Conservation (phyloP, 2,888 invertebrate species). For the Acrocera orbiculus region DNA sequence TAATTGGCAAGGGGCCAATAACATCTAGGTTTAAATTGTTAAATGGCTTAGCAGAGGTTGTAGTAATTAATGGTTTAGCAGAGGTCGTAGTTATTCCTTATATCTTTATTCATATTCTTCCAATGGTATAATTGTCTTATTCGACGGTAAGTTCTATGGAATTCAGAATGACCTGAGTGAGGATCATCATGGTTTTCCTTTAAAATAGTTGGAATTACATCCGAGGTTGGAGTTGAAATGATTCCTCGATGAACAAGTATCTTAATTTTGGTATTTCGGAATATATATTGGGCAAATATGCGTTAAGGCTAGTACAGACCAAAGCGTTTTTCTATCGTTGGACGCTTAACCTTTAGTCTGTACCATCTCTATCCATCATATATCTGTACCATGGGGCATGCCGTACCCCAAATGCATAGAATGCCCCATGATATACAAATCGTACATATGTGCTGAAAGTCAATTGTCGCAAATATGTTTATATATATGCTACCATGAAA, state of each 20-base stretch:
- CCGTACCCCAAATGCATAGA: too few relatives aligned
- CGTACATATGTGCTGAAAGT: too few relatives aligned
- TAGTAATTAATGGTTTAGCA: constrained; percentile 2
- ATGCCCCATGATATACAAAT: too few relatives aligned
- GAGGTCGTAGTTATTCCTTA: constrained; percentile 4
- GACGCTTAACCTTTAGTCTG: too few relatives aligned
- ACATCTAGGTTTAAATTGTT: constrained; percentile 2
- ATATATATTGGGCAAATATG: constrained; percentile 9
- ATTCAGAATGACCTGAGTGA: constrained; percentile 7
- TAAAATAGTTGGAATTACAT: constrained; percentile 5
- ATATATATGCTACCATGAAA: too few relatives aligned
- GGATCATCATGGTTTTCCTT: background rate
- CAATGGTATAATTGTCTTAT: constrained; percentile 8
- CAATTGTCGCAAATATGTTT: too few relatives aligned
- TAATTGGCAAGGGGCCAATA: constrained; percentile 4
- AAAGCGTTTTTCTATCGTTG: too few relatives aligned
- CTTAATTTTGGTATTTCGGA: constrained; percentile 5
- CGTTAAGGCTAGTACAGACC: too few relatives aligned
- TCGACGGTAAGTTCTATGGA: constrained; percentile 7
- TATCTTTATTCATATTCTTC: constrained; percentile 9
- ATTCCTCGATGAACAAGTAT: constrained; percentile 5
- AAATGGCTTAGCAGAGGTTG: constrained; percentile 1
- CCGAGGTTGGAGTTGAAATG: background rate
- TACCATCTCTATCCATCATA: too few relatives aligned
- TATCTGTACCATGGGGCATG: too few relatives aligned